Conservation (phyloP, 64 coral and sea anemone genomes). For the Stylophora pistillata region DNA sequence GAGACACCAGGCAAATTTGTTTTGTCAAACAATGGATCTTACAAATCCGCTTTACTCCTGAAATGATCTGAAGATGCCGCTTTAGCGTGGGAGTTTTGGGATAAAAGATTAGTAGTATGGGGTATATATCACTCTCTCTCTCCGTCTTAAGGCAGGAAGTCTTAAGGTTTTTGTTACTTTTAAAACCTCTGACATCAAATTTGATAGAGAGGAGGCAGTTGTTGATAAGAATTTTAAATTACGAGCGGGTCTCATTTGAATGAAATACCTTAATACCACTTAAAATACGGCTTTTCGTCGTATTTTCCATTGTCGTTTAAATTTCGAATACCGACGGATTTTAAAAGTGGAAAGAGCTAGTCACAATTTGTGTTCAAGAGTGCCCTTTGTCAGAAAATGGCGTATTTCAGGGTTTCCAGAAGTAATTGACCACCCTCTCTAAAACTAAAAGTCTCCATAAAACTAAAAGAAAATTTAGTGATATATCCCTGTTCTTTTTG, state of each 20-base stretch:
- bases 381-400: too few species aligned
- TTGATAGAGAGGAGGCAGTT: background rate
- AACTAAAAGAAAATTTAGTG: too few species aligned
- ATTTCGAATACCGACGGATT: too few species aligned
- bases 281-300: too few species aligned
- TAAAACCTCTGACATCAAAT: background rate
- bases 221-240: background rate
- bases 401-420: too few species aligned
- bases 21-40: background rate
- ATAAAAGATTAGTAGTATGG: background rate
- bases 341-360: too few species aligned
- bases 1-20: background rate
- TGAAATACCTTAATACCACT: too few species aligned
- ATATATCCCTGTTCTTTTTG: background rate
- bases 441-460: too few species aligned
- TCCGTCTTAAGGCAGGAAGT: background rate
- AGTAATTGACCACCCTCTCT: too few species aligned
- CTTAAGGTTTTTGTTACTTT: background rate
- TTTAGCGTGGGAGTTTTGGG: background rate
- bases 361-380: too few species aligned
- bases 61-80: conserved; percentile 3
- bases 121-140: background rate
- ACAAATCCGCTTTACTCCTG: background rate
- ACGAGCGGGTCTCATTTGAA: too few species aligned
- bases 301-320: too few species aligned